These are phyloP conservation scores for Phymorhynchus buccinoides DNA, from an alignment of 1,140 invertebrate species.

Conservation along the genomic window DNA sequence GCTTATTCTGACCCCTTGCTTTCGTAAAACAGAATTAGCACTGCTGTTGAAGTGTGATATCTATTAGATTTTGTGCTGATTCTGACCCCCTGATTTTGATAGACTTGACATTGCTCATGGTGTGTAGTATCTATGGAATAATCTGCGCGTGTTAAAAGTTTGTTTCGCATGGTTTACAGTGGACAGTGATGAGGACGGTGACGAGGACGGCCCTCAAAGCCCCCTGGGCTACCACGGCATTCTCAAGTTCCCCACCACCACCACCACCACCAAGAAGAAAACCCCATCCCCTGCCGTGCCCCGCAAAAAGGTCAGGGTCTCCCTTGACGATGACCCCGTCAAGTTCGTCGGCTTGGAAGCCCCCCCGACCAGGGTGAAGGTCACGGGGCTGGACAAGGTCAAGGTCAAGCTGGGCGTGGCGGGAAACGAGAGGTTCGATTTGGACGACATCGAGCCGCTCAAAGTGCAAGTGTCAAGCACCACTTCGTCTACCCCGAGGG, in stretches of 20 bases:
- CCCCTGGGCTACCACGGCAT: constrained; percentile 60
- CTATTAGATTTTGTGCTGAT: too few species aligned
- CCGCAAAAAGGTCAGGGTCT: constrained; percentile 27
- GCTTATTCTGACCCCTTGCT: too few species aligned
- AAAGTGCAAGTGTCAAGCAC: constrained; percentile 37
- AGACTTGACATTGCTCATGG: too few species aligned
- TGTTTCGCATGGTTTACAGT: neutral
- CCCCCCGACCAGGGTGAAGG: constrained; percentile 25
- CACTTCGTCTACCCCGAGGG: constrained; percentile 10
- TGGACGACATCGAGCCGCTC: neutral
- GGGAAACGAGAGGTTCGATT: neutral
- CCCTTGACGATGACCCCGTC: constrained; percentile 24
- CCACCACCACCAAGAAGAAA: constrained; percentile 54
- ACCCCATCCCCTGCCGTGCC: constrained; percentile 45
- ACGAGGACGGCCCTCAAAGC: constrained; percentile 10
- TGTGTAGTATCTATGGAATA: too few species aligned
- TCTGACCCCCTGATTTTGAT: too few species aligned
- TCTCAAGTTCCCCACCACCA: constrained; percentile 49
- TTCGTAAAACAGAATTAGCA: too few species aligned
- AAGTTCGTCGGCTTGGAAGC: neutral
- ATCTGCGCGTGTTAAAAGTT: too few species aligned
- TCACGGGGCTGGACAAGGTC: constrained; percentile 30
- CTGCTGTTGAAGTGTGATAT: too few species aligned
- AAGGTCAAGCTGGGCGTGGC: neutral
- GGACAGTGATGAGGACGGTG: constrained; percentile 46